These are phyloP conservation scores for Porites rus DNA, from an alignment of 92 coral and sea anemone genomes.

Conservation along the genomic window DNA sequence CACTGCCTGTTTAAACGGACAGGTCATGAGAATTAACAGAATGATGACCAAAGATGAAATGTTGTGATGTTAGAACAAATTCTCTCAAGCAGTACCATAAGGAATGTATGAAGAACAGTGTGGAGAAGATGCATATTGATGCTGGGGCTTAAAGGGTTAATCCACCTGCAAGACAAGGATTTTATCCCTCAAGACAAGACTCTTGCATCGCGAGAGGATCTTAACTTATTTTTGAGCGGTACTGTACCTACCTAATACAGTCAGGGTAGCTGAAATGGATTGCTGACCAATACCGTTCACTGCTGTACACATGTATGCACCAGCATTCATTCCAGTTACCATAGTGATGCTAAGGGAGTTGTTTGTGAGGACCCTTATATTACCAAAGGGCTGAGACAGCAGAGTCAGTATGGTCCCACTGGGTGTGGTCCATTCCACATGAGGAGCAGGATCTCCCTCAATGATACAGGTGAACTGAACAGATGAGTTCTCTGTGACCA, in stretches of 20 bases:
- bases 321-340: constrained; percentile 68
- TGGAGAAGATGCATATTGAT: too few relatives aligned
- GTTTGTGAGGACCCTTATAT: constrained; percentile 74
- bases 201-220: not conserved
- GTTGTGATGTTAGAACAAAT: too few relatives aligned
- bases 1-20: too few relatives aligned
- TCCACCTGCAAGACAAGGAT: not conserved
- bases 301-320: constrained; percentile 85
- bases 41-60: too few relatives aligned
- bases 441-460: constrained; percentile 71
- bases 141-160: too few relatives aligned
- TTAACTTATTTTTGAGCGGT: not conserved
- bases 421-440: constrained; percentile 80
- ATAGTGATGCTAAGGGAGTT: constrained; percentile 73
- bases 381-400: constrained; percentile 39
- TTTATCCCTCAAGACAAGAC: not conserved
- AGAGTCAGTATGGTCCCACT: constrained; percentile 58
- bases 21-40: too few relatives aligned
- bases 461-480: constrained; percentile 60
- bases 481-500: constrained; percentile 54
- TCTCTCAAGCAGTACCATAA: too few relatives aligned
- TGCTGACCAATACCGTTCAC: constrained; percentile 73
- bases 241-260: constrained; percentile 78
- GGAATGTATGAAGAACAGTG: too few relatives aligned
- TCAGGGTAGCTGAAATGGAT: constrained; percentile 59